These are phyloP conservation scores for Chitala chitala DNA, from an alignment of 2,113 vertebrate species.

Conservation along the genomic window DNA sequence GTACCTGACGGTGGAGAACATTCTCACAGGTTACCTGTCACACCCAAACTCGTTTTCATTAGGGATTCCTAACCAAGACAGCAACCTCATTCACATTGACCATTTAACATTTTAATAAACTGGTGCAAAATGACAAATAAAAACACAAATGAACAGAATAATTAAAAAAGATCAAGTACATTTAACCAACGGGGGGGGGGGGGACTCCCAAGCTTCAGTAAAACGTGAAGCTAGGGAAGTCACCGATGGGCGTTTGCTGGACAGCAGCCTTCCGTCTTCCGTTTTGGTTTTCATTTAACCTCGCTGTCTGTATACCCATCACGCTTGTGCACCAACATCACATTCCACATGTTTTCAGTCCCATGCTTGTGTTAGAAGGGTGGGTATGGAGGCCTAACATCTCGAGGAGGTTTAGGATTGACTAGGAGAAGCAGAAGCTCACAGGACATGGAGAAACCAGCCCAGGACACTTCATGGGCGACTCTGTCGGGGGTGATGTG, in stretches of 20 bases:
- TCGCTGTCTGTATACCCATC: conserved; percentile 12
- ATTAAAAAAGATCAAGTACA: conserved; percentile 44
- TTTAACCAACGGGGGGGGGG: conserved; percentile 58
- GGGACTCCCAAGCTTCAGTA: conserved; percentile 45
- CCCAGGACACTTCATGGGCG: not conserved
- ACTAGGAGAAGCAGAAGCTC: not conserved
- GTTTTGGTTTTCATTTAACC: conserved; percentile 28
- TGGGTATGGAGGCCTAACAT: not conserved
- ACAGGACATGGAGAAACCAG: not conserved
- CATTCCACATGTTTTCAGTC: conserved; percentile 6
- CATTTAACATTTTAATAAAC: conserved; percentile 43
- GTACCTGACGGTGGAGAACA: too few species aligned
- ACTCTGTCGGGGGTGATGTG: not conserved
- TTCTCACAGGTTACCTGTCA: too few species aligned
- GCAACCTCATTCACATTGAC: not conserved
- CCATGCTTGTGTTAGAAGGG: not conserved
- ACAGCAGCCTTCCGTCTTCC: conserved; percentile 8
- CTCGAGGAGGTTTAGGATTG: conserved; percentile 5
- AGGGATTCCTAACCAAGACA: not conserved
- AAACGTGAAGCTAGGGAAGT: conserved; percentile 38
- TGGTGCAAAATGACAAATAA: conserved; percentile 48
- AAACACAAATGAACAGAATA: conserved; percentile 31
- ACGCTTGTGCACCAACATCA: not conserved
- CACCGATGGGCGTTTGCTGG: conserved; percentile 21
- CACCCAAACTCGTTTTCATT: not conserved